These are phyloP conservation scores for Episyrphus balteatus DNA, from an alignment of 1,140 invertebrate genomes.

Conservation along the genomic window DNA sequence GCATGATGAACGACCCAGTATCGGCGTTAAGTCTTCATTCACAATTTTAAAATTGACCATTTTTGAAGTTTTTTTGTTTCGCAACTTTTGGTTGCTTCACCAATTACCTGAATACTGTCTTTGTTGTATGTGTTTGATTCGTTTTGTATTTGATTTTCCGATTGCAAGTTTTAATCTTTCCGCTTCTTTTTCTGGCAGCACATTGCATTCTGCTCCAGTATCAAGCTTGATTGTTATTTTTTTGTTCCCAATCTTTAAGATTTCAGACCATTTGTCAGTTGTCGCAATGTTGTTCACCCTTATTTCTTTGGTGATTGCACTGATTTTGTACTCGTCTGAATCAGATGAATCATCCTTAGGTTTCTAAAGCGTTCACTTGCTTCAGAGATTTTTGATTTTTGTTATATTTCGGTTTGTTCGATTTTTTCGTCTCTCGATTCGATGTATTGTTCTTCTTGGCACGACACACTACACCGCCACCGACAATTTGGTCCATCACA, in stretches of 20 bases:
- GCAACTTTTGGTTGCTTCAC: not conserved
- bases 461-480: slow-evolving; percentile 1
- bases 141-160: not conserved
- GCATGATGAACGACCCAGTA: too few species aligned
- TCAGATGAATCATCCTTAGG: slow-evolving; percentile 11
- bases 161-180: not conserved
- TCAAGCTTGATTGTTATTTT: not conserved
- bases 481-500: slow-evolving; percentile 3
- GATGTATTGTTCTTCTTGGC: too few species aligned
- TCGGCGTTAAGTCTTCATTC: too few species aligned
- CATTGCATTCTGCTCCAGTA: not conserved
- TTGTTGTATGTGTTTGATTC: not conserved
- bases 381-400: slow-evolving; percentile 3
- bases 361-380: slow-evolving; percentile 7
- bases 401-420: too few species aligned
- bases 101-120: not conserved
- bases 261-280: not conserved
- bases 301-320: slow-evolving; percentile 5
- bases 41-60: too few species aligned
- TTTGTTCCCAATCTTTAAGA: not conserved
- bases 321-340: slow-evolving; percentile 13
- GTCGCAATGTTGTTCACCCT: not conserved
- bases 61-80: too few species aligned
- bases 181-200: not conserved
- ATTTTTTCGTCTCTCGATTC: too few species aligned